phyloP scores from a whole-genome alignment of 2,888 invertebrate genomes.

The Onchidella celtica region DNA sequence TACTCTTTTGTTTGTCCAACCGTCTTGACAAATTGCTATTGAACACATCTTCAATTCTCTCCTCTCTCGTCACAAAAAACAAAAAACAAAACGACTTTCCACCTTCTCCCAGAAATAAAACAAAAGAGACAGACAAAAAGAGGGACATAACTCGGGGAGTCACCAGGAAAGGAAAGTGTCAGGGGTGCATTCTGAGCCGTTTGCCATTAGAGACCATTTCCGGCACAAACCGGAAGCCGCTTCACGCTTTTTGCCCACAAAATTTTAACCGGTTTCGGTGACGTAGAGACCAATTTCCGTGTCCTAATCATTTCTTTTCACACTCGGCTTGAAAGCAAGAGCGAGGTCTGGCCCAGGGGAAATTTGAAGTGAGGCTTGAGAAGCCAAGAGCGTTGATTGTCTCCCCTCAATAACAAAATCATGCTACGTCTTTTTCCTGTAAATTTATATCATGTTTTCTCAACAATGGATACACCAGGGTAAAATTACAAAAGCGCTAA shows the following conservation, averaged over 20 bases:
- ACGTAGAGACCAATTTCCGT: conserved; percentile 49
- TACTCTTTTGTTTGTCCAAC: too few relatives aligned
- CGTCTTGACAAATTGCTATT: too few relatives aligned
- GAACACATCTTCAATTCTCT: too few relatives aligned
- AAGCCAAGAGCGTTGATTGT: neutral
- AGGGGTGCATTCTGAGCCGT: neutral
- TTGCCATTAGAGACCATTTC: conserved; percentile 39
- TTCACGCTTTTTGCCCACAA: conserved; percentile 39
- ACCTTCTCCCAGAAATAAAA: too few relatives aligned
- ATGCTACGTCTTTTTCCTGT: neutral
- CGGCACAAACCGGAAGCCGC: conserved; percentile 33
- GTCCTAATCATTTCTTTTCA: conserved; percentile 54
- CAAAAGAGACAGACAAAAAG: too few relatives aligned
- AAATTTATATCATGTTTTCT: too few relatives aligned
- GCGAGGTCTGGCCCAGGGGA: neutral
- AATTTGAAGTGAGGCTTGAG: neutral
- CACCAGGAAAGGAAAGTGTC: too few relatives aligned
- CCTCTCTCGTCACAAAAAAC: too few relatives aligned
- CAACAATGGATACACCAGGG: too few relatives aligned
- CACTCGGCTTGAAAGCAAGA: conserved; percentile 8
- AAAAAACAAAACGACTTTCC: too few relatives aligned
- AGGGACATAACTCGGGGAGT: too few relatives aligned
- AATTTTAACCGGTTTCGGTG: conserved; percentile 32
- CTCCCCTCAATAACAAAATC: neutral
- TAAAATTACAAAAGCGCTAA: too few relatives aligned